Evolutionary conservation across 2,113 vertebrate genomes (phyloP), one percentile per base, ranked within the genome.

Genomic region (Cephalopholis sonnerati): DNA sequence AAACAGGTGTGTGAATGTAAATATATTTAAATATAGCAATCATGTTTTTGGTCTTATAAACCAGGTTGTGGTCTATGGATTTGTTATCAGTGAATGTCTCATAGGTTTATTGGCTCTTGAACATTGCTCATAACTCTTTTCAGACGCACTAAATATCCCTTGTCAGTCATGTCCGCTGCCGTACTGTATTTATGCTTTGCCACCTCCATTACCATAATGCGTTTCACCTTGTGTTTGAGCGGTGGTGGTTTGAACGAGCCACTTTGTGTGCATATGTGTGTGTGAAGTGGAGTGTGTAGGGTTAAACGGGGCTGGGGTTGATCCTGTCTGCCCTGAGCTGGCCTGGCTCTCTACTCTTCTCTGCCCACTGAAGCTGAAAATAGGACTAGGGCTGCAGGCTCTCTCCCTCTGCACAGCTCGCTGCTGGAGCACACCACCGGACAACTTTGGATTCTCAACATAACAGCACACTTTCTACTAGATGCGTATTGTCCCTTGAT

Each of bases 331-430:
- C 86, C 90, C 79, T n/a, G 80, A 85, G 83, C 53, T 68, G 84
- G 78, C 82, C 72, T 12, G 59, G 62, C 84, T 86, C 83, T 79
- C 89, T 59, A 1, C 82, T 91, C 89, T 84, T 83, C 72, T 77
- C 89, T 92, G 91, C 74, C 85, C 87, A 91, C 63, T 94, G 90
- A 91, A 94, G 93, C 93, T 94, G 92, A 93, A 94, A 94, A 94
- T 94, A 91, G 89, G 85, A 81, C 54, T 51, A 71, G 46, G 78
- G 83, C 91, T 91, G 79, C 80, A 89, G 91, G 84, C 86, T 65
- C 73, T 77, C 46, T 78, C 76, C 76, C 71, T 70, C 32, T 67
- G 57, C 79, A 81, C 87, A 66, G 84, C 85, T 85, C 87, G n/a
- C 41, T 76, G 77, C 24, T 3, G 76, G 54, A 83, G 73, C 83